Conservation (phyloP, 2,797 vertebrate genomes). For the Anniella stebbinsi region DNA sequence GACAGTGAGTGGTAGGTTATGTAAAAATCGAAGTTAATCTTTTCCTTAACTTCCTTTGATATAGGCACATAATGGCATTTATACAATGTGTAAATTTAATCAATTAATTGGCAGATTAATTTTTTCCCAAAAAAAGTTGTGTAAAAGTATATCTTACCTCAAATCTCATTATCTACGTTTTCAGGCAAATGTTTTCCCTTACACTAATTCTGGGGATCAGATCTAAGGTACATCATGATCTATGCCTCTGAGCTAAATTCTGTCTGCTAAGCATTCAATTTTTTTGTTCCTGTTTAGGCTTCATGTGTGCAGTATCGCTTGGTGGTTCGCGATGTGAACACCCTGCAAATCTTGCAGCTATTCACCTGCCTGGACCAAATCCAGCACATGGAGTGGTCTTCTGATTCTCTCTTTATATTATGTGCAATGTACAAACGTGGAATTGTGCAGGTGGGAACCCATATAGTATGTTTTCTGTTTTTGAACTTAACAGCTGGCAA, state of each 20-base stretch:
- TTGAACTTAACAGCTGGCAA: accelerated
- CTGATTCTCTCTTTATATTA: conserved; percentile 93
- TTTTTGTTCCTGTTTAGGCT: conserved; percentile 78
- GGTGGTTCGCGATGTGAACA: conserved; percentile 87
- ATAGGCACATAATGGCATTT: neutral
- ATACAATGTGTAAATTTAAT: neutral
- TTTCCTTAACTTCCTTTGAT: neutral
- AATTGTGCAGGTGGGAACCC: conserved; percentile 87
- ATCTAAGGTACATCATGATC: neutral
- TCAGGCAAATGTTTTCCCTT: neutral
- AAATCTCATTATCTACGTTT: too few species aligned
- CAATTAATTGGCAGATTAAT: neutral
- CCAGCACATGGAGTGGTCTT: conserved; percentile 93
- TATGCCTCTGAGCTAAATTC: neutral
- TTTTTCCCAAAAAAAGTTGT: neutral
- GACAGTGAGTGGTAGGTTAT: neutral
- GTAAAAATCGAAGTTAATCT: neutral
- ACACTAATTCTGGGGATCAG: neutral
- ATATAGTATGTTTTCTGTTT: accelerated
- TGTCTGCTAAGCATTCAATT: neutral
- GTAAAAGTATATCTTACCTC: neutral
- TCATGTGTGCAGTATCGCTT: conserved; percentile 93
- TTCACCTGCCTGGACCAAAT: conserved; percentile 96
- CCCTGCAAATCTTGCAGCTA: conserved; percentile 89
- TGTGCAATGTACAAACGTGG: conserved; percentile 97